Conservation (phyloP, 2,797 vertebrate species). For the Phataginus tricuspis region DNA sequence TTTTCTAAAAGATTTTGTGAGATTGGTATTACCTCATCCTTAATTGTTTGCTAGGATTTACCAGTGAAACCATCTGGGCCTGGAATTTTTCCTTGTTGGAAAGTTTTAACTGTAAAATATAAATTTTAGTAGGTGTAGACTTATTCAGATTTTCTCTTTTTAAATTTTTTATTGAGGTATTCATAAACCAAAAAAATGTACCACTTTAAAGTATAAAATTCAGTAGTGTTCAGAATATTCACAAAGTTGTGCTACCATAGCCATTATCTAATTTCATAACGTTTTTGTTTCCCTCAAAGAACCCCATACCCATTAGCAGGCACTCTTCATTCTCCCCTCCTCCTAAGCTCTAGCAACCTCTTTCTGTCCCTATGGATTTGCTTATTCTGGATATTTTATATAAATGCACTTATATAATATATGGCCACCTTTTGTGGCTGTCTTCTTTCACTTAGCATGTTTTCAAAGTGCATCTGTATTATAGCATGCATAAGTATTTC, state of each 20-base stretch:
- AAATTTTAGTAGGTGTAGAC: background rate
- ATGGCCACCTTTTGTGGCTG: background rate
- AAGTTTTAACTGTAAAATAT: slow-evolving; percentile 21
- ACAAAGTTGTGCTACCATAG: background rate
- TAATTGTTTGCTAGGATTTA: slow-evolving; percentile 39
- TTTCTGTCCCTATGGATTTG: background rate
- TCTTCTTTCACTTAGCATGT: background rate
- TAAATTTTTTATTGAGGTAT: background rate
- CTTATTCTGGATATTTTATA: background rate
- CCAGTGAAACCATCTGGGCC: slow-evolving; percentile 7
- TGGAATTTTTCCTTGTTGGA: slow-evolving; percentile 11
- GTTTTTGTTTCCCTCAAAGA: background rate
- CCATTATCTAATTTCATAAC: background rate
- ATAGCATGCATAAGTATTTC: background rate
- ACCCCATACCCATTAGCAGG: background rate
- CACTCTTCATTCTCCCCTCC: background rate
- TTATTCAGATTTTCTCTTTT: background rate
- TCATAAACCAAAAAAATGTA: background rate
- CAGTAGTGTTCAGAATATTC: background rate
- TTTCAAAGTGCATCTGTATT: background rate
- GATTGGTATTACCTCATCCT: background rate
- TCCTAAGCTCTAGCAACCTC: background rate
- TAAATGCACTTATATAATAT: background rate
- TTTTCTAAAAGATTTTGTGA: slow-evolving; percentile 26
- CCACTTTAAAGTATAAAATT: background rate